Conservation (phyloP, 2,888 invertebrate genomes). For the Automeris io region DNA sequence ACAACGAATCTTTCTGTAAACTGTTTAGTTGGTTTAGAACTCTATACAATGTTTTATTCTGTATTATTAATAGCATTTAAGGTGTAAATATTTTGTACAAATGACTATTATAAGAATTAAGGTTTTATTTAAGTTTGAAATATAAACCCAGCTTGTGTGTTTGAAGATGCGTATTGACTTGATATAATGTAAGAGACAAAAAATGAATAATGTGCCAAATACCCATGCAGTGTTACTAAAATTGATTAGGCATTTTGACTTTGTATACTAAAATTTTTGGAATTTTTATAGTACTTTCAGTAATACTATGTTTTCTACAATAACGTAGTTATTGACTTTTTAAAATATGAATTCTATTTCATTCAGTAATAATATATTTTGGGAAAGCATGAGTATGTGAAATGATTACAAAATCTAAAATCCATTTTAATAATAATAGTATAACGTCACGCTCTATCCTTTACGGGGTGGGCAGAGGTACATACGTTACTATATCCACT, state of each 20-base stretch:
- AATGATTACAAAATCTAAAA: too few species aligned
- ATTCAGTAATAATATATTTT: too few species aligned
- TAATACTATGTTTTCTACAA: too few species aligned
- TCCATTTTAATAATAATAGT: too few species aligned
- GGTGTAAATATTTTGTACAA: slow-evolving; percentile 1
- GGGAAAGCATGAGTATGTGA: too few species aligned
- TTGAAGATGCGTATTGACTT: slow-evolving; percentile 9
- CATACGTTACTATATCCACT: too few species aligned
- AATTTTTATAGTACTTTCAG: too few species aligned
- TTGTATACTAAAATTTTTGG: slow-evolving; percentile 1
- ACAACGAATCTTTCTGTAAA: slow-evolving; percentile 2
- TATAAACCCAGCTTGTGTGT: slow-evolving; percentile 3
- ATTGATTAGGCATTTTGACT: background rate
- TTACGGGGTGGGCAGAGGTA: too few species aligned
- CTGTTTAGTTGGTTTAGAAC: background rate
- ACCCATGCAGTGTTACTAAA: slow-evolving; percentile 19
- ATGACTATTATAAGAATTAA: slow-evolving; percentile 11
- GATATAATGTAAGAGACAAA: slow-evolving; percentile 9
- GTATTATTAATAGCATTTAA: background rate
- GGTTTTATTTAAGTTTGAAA: slow-evolving; percentile 9
- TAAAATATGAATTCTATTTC: too few species aligned
- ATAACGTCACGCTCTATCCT: too few species aligned
- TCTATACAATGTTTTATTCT: background rate
- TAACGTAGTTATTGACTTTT: too few species aligned
- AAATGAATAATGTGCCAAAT: slow-evolving; percentile 32